A percentile compares a stretch with the other conserved stretches of the same genome.
Evolutionary conservation across 2,888 invertebrate species (phyloP).

Genomic region (Ceramica pisi): DNA sequence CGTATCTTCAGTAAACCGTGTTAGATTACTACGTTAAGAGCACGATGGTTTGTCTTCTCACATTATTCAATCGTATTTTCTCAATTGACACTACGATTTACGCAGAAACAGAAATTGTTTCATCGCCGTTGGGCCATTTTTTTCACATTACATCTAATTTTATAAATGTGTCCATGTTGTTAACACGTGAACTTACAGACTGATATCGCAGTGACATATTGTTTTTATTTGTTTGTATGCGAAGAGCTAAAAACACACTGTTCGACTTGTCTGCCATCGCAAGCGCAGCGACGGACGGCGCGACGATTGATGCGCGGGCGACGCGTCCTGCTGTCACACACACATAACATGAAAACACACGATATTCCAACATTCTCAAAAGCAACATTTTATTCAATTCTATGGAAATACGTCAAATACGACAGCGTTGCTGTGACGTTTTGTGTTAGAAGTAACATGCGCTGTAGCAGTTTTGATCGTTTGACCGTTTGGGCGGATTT

Average conservation of each 20-base stretch:
- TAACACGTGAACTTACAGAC: constrained; percentile 56
- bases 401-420: constrained; percentile 54
- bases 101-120: constrained; percentile 24
- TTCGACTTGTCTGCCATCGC: constrained; percentile 76
- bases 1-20: background rate
- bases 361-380: constrained; percentile 29
- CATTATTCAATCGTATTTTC: constrained; percentile 11
- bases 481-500: constrained; percentile 24
- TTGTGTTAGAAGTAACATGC: constrained; percentile 58
- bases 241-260: constrained; percentile 67
- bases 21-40: constrained; percentile 8
- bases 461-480: constrained; percentile 40
- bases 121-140: constrained; percentile 19
- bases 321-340: constrained; percentile 70
- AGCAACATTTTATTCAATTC: constrained; percentile 61
- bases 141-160: constrained; percentile 17
- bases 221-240: constrained; percentile 79
- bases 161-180: constrained; percentile 48
- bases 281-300: constrained; percentile 69
- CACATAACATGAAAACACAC: constrained; percentile 38
- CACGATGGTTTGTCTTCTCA: background rate
- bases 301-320: constrained; percentile 81
- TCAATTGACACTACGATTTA: constrained; percentile 46
- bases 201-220: constrained; percentile 71
- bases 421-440: constrained; percentile 49